phyloP scores from a whole-genome alignment of 2,113 vertebrate genomes.

The Himantopus leucocephalus region DNA sequence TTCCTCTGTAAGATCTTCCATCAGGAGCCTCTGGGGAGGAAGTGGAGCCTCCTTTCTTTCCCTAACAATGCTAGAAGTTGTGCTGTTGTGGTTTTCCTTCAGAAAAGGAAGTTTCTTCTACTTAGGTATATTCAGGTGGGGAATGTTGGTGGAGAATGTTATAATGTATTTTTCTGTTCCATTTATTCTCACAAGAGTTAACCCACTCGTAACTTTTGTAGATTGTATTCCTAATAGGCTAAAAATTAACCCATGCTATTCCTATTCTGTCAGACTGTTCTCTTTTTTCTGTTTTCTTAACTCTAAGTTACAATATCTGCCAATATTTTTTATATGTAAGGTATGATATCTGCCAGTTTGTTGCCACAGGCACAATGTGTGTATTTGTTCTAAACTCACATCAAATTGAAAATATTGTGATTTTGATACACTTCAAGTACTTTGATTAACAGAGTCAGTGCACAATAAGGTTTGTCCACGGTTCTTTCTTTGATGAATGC shows the following conservation, averaged over 20 bases:
- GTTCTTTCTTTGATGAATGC: neutral
- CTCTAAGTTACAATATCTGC: neutral
- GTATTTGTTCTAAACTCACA: neutral
- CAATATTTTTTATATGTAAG: neutral
- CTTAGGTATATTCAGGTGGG: neutral
- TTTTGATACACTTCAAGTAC: neutral
- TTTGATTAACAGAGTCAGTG: neutral
- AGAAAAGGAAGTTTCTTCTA: neutral
- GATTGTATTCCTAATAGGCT: neutral
- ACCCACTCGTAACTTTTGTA: neutral
- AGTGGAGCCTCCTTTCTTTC: neutral
- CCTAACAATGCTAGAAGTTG: neutral
- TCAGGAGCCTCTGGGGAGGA: neutral
- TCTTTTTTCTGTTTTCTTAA: neutral
- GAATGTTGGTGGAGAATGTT: neutral
- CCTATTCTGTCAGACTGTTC: neutral
- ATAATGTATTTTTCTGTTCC: neutral
- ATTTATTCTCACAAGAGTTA: neutral
- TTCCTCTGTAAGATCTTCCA: neutral
- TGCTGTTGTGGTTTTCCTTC: neutral
- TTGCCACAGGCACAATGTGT: neutral
- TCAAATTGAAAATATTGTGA: neutral
- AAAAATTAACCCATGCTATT: neutral
- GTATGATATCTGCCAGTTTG: neutral
- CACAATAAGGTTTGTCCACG: rapidly evolving